Evolutionary conservation across 2,797 vertebrate species (phyloP), one percentile per base, ranked within the genome.

Genomic region (Amazona ochrocephala): DNA sequence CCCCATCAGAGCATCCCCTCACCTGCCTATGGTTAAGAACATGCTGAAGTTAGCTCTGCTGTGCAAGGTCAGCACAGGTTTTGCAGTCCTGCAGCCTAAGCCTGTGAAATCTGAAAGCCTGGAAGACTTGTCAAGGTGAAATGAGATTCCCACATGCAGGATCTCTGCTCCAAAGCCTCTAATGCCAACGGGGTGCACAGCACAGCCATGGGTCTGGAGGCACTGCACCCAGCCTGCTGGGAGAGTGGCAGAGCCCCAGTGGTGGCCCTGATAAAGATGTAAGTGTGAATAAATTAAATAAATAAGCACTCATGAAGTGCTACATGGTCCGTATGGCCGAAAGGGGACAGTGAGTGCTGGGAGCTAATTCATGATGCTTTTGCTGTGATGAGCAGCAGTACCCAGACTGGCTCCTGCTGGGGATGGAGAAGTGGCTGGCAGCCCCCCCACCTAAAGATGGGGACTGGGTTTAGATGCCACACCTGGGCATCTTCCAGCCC

Each of bases 11-110:
- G 47, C 1, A 1, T 7, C 1, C 34, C 39, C 84, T 71, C 4
- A 0, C 11, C 0, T 3, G 9, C 75, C 37, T 1, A 0, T 13
- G 66, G 41, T 15, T 37, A 10, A 34, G 56, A 44, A 62, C 22
- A 12, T 0, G 2, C 68, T 77, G 70, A 37, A 72, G 39, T 18
- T 56, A n/a, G 17, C 64, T 77, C 84, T 66, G 41, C 75, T 58
- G 37, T 8, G 24, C 4, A 10, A 23, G 22, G 44, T 48, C 81
- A 79, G 75, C 14, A 42, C 22, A 12, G 1, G 5, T n/a, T 87
- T 68, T 75, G 53, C 81, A 67, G 47, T 72, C n/a, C 74, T 84
- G 37, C 56, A 41, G 66, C 19, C 37, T 21, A 21, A 6, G 42
- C 58, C 45, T 26, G 12, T 30, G 41, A 32, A 29, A 65, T 13